A percentile compares a stretch with the other conserved stretches of the same genome.
These are phyloP conservation scores for Eulithis prunata DNA, from an alignment of 2,888 invertebrate species.

Conservation along the genomic window DNA sequence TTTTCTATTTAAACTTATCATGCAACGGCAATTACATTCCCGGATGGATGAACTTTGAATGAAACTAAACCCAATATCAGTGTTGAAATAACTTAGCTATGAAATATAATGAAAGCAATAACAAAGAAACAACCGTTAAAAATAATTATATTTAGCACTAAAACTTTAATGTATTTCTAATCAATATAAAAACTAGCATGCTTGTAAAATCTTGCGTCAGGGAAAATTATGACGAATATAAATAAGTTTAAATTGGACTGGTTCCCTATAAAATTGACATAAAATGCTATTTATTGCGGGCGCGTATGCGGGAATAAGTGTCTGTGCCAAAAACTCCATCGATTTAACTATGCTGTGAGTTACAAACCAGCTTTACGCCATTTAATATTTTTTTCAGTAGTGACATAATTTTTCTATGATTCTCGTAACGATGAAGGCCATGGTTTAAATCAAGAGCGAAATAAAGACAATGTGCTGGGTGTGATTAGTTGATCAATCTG, in stretches of 20 bases:
- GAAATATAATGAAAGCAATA: no score
- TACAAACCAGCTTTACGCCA: constrained; percentile 8
- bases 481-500: not conserved
- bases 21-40: not conserved
- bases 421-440: not conserved
- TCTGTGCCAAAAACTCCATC: constrained; percentile 39
- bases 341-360: constrained; percentile 20
- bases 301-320: constrained; percentile 33
- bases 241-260: constrained; percentile 37
- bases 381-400: not conserved
- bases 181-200: constrained; percentile 19
- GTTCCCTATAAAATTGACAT: constrained; percentile 38
- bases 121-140: not conserved
- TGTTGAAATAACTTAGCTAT: no score
- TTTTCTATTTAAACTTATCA: not conserved
- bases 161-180: constrained; percentile 16
- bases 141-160: constrained; percentile 6
- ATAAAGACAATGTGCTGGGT: not conserved
- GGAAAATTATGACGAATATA: constrained; percentile 38
- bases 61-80: no score
- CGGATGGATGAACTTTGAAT: not conserved
- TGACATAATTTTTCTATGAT: not conserved
- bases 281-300: constrained; percentile 39
- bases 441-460: not conserved
- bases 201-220: constrained; percentile 37